These are phyloP conservation scores for Alcedo quadribrachys DNA, from an alignment of 2,797 vertebrate genomes.

Conservation along the genomic window DNA sequence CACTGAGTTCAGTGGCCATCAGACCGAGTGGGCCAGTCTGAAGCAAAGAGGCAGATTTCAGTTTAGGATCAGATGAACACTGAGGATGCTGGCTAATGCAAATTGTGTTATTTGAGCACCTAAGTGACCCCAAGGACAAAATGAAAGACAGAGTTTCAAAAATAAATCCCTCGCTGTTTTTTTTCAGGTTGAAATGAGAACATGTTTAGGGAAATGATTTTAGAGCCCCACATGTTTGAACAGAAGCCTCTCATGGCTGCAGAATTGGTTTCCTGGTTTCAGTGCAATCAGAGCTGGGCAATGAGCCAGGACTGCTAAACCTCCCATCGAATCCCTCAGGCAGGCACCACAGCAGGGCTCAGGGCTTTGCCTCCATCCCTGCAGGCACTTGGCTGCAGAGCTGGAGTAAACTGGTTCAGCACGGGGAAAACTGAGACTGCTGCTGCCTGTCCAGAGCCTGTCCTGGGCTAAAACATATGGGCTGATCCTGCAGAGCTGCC, in stretches of 20 bases:
- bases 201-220: background rate
- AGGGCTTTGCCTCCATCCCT: background rate
- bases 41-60: background rate
- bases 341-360: background rate
- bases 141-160: background rate
- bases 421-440: background rate
- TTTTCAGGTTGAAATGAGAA: background rate
- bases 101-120: background rate
- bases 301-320: background rate
- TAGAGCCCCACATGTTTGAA: background rate
- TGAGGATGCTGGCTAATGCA: background rate
- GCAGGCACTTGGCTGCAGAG: background rate
- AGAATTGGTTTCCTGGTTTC: background rate
- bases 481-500: background rate
- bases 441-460: background rate
- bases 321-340: background rate
- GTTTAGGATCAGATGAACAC: background rate
- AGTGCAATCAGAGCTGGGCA: background rate
- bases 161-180: background rate
- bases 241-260: background rate
- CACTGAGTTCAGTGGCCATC: background rate
- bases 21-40: rapidly evolving
- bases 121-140: background rate
- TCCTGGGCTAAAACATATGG: background rate
- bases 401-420: background rate